Evolutionary conservation across 2,888 invertebrate genomes (phyloP), one percentile per base, ranked within the genome.

Genomic region (Baronia brevicornis): DNA sequence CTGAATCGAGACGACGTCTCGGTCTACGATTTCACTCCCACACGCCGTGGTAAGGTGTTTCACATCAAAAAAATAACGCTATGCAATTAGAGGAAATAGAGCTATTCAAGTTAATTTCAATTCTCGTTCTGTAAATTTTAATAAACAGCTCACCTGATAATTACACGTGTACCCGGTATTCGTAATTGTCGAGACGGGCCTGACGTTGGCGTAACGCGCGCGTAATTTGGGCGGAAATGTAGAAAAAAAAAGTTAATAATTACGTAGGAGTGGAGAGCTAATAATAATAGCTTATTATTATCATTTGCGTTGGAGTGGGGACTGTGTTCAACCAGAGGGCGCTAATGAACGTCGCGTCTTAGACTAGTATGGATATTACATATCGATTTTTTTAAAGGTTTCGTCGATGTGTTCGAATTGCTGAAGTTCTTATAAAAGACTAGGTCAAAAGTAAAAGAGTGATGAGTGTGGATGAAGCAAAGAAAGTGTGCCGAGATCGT

Each of bases 251-350:
- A 65, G 53, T 49, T 65, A 62, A 65, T 78, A 77, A 80, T 79
- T 79, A 74, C 57, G 64, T 62, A 60, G 58, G 55, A 63, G 58
- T 60, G 50, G 55, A 54, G 56, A 60, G 60, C 50, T n/a, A 60
- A 66, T 77, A 73, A 79, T 77, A 73, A 67, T 61, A 49, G 60
- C 59, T 68, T 61, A 73, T 77, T 78, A 75, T 67, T 65, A 70
- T 66, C 68, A 68, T 71, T 73, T 60, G 58, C 59, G 48, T 54
- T 50, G 43, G 44, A 45, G 35, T 38, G 37, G 31, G 19, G 32
- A 21, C 51, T 46, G 38, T 43, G 48, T 46, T 50, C 45, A 47
- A 50, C 53, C 53, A 54, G 53, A 43, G 46, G 50, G 41, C 44
- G 51, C 64, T 73, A 75, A 75, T 73, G 69, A 77, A 63, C 50